Evolutionary conservation across 2,888 invertebrate species (phyloP).

Genomic region (Mallateleia sp.): DNA sequence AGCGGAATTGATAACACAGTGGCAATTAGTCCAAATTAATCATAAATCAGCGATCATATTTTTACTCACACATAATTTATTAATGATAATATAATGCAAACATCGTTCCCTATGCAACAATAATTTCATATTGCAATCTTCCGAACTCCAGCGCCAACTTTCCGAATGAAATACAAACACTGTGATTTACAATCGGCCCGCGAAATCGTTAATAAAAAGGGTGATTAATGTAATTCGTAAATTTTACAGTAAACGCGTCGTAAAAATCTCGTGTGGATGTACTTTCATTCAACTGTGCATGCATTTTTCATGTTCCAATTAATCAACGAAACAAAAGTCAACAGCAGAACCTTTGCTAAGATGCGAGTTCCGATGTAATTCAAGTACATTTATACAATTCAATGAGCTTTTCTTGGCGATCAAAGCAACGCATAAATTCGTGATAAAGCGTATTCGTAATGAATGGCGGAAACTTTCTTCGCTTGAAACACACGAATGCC

Average conservation of each 20-base stretch:
- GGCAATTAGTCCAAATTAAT: too few species aligned
- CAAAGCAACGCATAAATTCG: slow-evolving; percentile 40
- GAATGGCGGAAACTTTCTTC: slow-evolving; percentile 15
- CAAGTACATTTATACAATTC: slow-evolving; percentile 40
- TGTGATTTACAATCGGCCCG: not conserved
- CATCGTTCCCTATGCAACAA: too few species aligned
- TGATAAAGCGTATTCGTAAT: slow-evolving; percentile 40
- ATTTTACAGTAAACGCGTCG: not conserved
- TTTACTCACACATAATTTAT: too few species aligned
- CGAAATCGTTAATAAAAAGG: not conserved
- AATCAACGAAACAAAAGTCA: slow-evolving; percentile 44
- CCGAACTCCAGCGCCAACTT: not conserved
- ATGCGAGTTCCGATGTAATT: slow-evolving; percentile 33
- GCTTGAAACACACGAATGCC: slow-evolving; percentile 1
- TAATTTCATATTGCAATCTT: too few species aligned
- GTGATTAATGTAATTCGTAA: not conserved
- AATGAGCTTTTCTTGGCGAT: slow-evolving; percentile 28
- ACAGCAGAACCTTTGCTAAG: slow-evolving; percentile 15
- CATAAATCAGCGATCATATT: too few species aligned
- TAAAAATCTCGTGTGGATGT: not conserved
- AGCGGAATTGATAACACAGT: too few species aligned
- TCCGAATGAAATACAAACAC: not conserved
- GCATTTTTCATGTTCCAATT: slow-evolving; percentile 49
- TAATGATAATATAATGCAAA: too few species aligned
- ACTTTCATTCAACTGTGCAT: slow-evolving; percentile 24